Evolutionary conservation across 2,797 vertebrate genomes (phyloP).

Genomic region (Gastrophryne carolinensis): DNA sequence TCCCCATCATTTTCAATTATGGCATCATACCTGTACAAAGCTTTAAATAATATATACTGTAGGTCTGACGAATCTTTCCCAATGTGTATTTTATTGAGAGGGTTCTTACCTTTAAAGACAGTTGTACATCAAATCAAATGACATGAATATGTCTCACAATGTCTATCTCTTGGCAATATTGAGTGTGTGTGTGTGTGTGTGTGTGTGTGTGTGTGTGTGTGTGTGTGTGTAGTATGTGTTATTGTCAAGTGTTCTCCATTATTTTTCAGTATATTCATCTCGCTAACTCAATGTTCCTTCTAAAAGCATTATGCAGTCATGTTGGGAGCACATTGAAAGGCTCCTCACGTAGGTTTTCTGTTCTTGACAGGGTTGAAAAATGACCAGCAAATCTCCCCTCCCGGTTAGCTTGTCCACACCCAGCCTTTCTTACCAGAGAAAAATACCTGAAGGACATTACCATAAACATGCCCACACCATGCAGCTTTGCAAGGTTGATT

Average conservation of each 20-base stretch:
- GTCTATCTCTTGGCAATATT: no score
- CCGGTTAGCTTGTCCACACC: constrained; percentile 29
- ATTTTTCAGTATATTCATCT: background rate
- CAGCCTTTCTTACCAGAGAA: constrained; percentile 7
- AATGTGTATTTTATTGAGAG: no score
- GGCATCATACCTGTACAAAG: no score
- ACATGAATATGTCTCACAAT: no score
- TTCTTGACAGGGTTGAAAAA: constrained; percentile 40
- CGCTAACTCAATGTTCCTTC: no score
- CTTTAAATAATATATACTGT: no score
- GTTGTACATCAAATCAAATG: no score
- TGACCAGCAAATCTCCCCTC: constrained; percentile 27
- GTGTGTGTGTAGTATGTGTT: background rate
- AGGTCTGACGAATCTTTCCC: no score
- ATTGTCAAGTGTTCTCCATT: background rate
- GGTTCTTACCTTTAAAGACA: no score
- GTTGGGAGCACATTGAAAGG: constrained; percentile 6
- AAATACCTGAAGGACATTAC: constrained; percentile 10
- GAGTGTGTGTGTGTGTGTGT: background rate
- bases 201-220: background rate
- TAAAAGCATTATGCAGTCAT: constrained; percentile 24
- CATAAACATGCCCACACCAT: constrained; percentile 14
- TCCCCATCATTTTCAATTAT: no score
- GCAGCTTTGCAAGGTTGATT: constrained; percentile 20
- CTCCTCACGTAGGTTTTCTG: constrained; percentile 27